These are phyloP conservation scores for Lissonota sp. DNA, from an alignment of 2,888 invertebrate genomes.

Conservation along the genomic window DNA sequence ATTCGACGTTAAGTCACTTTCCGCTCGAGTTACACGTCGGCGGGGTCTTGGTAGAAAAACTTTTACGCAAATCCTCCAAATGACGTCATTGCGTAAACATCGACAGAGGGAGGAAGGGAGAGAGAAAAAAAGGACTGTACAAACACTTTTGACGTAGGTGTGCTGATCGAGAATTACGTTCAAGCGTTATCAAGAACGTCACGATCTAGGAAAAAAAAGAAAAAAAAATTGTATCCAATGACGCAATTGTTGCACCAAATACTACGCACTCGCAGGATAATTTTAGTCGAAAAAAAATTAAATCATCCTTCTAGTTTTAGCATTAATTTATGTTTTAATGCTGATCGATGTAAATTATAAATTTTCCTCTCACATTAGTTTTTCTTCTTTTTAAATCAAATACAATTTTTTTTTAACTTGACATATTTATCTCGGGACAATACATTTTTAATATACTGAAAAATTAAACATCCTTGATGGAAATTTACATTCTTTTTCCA, in stretches of 20 bases:
- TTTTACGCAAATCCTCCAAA: constrained; percentile 17
- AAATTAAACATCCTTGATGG: too few species aligned
- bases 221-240: neutral
- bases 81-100: constrained; percentile 37
- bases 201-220: neutral
- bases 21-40: neutral
- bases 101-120: neutral
- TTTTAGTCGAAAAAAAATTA: neutral
- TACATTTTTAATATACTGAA: too few species aligned
- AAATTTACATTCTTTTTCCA: too few species aligned
- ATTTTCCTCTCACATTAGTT: neutral
- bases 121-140: neutral
- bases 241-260: neutral
- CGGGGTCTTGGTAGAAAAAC: neutral
- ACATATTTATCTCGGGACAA: too few species aligned
- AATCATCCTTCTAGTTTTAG: neutral
- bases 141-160: constrained; percentile 5
- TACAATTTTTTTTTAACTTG: too few species aligned
- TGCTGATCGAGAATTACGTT: constrained; percentile 16
- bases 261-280: neutral
- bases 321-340: neutral
- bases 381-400: too few species aligned
- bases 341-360: neutral
- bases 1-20: neutral
- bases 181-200: constrained; percentile 1